These are phyloP conservation scores for Ceryle rudis DNA, from an alignment of 2,797 vertebrate genomes.

Conservation along the genomic window DNA sequence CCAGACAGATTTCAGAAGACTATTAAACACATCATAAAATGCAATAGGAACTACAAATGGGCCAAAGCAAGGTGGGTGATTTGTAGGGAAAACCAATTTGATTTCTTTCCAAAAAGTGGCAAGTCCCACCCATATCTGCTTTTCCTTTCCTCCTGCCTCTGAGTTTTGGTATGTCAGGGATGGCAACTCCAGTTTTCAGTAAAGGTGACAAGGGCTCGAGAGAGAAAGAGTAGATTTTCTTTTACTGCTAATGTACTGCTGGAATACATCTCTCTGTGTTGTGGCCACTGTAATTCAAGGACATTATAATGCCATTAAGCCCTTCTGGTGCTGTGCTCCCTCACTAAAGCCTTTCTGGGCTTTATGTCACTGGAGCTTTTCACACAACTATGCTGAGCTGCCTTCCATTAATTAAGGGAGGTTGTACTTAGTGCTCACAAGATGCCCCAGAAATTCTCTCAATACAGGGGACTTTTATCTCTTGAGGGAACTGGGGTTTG, in stretches of 20 bases:
- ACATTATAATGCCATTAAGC: constrained; percentile 53
- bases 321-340: constrained; percentile 9
- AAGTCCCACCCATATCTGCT: neutral
- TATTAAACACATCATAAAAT: neutral
- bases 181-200: neutral
- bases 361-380: constrained; percentile 43
- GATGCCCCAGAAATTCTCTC: constrained; percentile 19
- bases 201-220: neutral
- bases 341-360: constrained; percentile 15
- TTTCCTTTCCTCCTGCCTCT: neutral
- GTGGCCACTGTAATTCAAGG: neutral
- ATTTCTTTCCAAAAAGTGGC: neutral
- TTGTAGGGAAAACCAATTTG: neutral
- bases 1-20: neutral
- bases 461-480: constrained; percentile 17
- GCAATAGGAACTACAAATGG: neutral
- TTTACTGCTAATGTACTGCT: neutral
- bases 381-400: neutral
- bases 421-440: neutral
- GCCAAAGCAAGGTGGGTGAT: neutral
- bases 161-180: neutral
- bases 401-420: constrained; percentile 25
- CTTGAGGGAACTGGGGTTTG: neutral
- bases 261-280: neutral
- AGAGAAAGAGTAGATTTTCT: neutral